Conservation (phyloP, 53 echinoderm and acorn worm genomes). For the Echinometra lucunter region DNA sequence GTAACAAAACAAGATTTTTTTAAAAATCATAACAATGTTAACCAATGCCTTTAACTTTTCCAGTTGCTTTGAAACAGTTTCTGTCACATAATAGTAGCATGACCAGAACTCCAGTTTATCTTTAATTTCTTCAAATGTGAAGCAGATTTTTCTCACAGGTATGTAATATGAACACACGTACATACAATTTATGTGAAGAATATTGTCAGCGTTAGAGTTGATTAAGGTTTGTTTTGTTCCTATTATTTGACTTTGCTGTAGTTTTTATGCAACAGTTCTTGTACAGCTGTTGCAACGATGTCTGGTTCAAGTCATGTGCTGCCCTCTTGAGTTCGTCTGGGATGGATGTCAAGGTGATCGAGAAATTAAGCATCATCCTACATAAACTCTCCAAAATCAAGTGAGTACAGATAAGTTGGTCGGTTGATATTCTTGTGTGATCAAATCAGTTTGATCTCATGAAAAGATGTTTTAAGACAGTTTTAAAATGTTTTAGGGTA, state of each 20-base stretch:
- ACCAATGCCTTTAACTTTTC: too few species aligned
- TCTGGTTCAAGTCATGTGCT: slow-evolving; percentile 83
- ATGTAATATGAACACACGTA: too few species aligned
- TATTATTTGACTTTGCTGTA: slow-evolving; percentile 3
- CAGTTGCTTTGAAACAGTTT: too few species aligned
- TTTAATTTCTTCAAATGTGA: too few species aligned
- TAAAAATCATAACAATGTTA: too few species aligned
- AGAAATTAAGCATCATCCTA: slow-evolving; percentile 92
- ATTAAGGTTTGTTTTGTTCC: background rate
- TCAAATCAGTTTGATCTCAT: background rate
- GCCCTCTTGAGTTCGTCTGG: slow-evolving; percentile 78
- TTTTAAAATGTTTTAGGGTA: too few species aligned
- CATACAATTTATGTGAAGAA: background rate
- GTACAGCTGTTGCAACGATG: slow-evolving; percentile 81
- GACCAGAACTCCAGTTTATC: too few species aligned
- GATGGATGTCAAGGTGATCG: slow-evolving; percentile 83
- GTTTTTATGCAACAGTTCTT: slow-evolving; percentile 85
- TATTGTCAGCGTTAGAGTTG: background rate
- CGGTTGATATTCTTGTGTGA: background rate
- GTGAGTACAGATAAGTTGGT: background rate
- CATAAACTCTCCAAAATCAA: slow-evolving; percentile 91
- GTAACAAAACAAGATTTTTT: too few species aligned
- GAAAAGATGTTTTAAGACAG: too few species aligned
- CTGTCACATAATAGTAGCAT: too few species aligned
- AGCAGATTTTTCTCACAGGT: too few species aligned